These are phyloP conservation scores for Paracentrotus lividus DNA, from an alignment of 53 echinoderm and acorn worm genomes.

Conservation along the genomic window DNA sequence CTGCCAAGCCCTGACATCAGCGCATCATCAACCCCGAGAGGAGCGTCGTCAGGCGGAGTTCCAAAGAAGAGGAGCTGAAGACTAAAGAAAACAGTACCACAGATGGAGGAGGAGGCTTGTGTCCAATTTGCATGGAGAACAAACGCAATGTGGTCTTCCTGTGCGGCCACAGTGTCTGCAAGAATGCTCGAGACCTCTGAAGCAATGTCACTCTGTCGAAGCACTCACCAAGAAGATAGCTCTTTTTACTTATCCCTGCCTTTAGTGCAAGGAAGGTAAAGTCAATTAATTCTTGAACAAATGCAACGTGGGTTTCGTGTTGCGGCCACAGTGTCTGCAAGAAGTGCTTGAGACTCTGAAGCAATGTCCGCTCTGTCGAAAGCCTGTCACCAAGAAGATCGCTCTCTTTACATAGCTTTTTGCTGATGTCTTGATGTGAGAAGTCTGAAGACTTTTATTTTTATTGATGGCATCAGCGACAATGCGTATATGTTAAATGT, in stretches of 20 bases:
- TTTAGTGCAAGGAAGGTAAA: too few relatives aligned
- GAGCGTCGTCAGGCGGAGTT: background rate
- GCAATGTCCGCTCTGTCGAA: conserved; percentile 89
- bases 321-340: conserved; percentile 96
- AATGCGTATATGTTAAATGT: conserved; percentile 66
- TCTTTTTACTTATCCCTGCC: conserved; percentile 69
- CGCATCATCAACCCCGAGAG: background rate
- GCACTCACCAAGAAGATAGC: conserved; percentile 91
- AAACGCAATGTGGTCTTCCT: conserved; percentile 88
- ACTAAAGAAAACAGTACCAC: conserved; percentile 14
- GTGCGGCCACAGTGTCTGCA: conserved; percentile 95
- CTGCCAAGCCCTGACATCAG: background rate
- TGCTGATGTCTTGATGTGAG: background rate
- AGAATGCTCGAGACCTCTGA: conserved; percentile 93
- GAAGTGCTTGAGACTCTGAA: conserved; percentile 91
- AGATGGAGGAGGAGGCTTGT: conserved; percentile 80
- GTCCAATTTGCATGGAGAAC: conserved; percentile 97
- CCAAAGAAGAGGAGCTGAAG: conserved; percentile 67
- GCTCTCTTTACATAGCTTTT: conserved; percentile 49
- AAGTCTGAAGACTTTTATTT: background rate
- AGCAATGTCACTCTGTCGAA: conserved; percentile 93
- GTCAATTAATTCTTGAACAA: too few relatives aligned
- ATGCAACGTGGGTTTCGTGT: conserved; percentile 86
- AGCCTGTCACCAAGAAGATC: conserved; percentile 93
- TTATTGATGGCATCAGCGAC: background rate